These are phyloP conservation scores for Cylas formicarius DNA, from an alignment of 1,140 invertebrate species.

Conservation along the genomic window DNA sequence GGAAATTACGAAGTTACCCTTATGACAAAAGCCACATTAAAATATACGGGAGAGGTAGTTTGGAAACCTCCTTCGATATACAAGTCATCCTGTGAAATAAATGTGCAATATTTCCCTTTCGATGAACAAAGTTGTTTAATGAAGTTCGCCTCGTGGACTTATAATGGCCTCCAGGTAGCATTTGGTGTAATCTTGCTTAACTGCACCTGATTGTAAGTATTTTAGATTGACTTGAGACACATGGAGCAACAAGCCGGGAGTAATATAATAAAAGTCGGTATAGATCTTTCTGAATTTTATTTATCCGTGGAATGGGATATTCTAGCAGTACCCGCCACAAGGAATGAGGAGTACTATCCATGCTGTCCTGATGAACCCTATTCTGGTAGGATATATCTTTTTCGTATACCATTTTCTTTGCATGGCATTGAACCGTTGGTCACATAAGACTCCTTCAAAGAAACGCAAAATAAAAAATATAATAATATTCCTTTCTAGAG, in stretches of 20 bases:
- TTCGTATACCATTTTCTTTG: not conserved
- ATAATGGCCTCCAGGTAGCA: slow-evolving; percentile 77
- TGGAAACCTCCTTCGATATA: slow-evolving; percentile 99
- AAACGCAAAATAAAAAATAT: too few species aligned
- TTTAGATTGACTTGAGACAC: slow-evolving; percentile 82
- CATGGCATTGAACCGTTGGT: too few species aligned
- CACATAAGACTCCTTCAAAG: too few species aligned
- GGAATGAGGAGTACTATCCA: slow-evolving; percentile 90
- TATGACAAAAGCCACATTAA: slow-evolving; percentile 92
- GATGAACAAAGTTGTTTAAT: slow-evolving; percentile 90
- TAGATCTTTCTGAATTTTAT: slow-evolving; percentile 87
- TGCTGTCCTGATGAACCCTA: slow-evolving; percentile 75
- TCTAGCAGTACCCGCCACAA: slow-evolving; percentile 73
- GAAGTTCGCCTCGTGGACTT: slow-evolving; percentile 97
- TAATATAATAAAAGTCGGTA: slow-evolving; percentile 73
- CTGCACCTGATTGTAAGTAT: too few species aligned
- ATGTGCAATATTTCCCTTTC: slow-evolving; percentile 93
- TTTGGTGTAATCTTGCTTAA: slow-evolving; percentile 8
- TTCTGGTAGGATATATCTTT: slow-evolving; percentile 52
- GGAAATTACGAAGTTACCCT: slow-evolving; percentile 96
- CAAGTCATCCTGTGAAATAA: slow-evolving; percentile 94
- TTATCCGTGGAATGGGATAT: slow-evolving; percentile 95
- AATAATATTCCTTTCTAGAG: too few species aligned
- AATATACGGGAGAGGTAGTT: slow-evolving; percentile 81
- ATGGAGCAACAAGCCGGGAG: slow-evolving; percentile 68